These are phyloP conservation scores for Magallana nippona DNA, from an alignment of 2,888 invertebrate genomes.

Conservation along the genomic window DNA sequence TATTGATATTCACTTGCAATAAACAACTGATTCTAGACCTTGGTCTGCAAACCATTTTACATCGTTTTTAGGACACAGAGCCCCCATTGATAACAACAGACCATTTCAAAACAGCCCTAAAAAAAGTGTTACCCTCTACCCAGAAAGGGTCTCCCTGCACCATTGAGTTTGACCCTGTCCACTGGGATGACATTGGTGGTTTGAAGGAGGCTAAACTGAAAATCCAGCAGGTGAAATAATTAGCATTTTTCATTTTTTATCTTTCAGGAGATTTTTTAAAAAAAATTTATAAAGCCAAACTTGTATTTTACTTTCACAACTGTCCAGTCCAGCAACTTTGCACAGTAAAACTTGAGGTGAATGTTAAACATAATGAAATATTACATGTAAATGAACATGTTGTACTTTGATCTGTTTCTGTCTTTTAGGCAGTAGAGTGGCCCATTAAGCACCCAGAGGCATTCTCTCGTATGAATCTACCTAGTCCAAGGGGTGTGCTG, in stretches of 20 bases:
- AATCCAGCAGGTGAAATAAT: constrained; percentile 79
- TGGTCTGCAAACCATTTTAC: background rate
- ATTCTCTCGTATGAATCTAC: constrained; percentile 68
- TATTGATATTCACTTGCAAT: too few relatives aligned
- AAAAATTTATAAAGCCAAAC: too few relatives aligned
- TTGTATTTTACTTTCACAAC: too few relatives aligned
- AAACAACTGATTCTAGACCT: too few relatives aligned
- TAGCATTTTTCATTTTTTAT: too few relatives aligned
- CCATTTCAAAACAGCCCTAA: constrained; percentile 78
- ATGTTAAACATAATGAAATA: too few relatives aligned
- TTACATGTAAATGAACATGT: too few relatives aligned
- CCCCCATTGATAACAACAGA: constrained; percentile 24
- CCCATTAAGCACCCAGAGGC: constrained; percentile 72
- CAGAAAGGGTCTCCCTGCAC: constrained; percentile 79
- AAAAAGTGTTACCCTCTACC: constrained; percentile 80
- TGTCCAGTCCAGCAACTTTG: too few relatives aligned
- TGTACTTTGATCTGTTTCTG: background rate
- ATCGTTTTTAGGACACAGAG: background rate
- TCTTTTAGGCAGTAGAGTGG: constrained; percentile 74
- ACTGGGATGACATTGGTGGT: constrained; percentile 83
- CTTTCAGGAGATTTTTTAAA: too few relatives aligned
- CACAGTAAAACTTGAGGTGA: too few relatives aligned
- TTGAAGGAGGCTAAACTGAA: constrained; percentile 82
- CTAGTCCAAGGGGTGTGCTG: constrained; percentile 81
- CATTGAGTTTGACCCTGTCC: constrained; percentile 78